phyloP scores from a whole-genome alignment of 2,888 invertebrate species.

The Eupithecia insigniata region DNA sequence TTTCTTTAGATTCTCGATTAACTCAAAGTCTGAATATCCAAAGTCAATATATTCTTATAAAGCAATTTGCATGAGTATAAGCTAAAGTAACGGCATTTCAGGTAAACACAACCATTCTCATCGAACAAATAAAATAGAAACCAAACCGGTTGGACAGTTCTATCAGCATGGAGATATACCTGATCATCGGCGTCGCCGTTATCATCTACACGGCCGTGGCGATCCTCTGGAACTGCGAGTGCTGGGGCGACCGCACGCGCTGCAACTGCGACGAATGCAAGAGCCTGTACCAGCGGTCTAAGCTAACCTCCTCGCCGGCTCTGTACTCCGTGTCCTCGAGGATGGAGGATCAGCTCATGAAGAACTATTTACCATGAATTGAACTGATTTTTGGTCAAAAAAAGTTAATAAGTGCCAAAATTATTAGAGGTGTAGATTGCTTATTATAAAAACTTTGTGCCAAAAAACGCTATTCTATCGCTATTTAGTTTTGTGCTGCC shows the following conservation, averaged over 20 bases:
- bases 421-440: background rate
- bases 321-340: constrained; percentile 68
- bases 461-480: background rate
- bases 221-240: constrained; percentile 65
- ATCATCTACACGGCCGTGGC: constrained; percentile 70
- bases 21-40: background rate
- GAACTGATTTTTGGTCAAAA: background rate
- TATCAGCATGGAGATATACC: constrained; percentile 70
- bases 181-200: constrained; percentile 73
- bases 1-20: background rate
- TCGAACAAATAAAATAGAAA: background rate
- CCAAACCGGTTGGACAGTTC: background rate
- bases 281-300: constrained; percentile 56
- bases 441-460: background rate
- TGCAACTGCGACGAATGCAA: constrained; percentile 76
- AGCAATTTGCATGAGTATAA: background rate
- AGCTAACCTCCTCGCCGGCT: constrained; percentile 47
- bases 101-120: background rate
- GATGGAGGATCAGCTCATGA: constrained; percentile 58
- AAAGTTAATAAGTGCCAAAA: constrained; percentile 7
- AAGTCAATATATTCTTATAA: background rate
- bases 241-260: constrained; percentile 66
- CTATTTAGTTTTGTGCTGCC: background rate
- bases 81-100: background rate
- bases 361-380: constrained; percentile 31